phyloP scores from a whole-genome alignment of 1,140 invertebrate species.

The Drosophila pallidifrons region DNA sequence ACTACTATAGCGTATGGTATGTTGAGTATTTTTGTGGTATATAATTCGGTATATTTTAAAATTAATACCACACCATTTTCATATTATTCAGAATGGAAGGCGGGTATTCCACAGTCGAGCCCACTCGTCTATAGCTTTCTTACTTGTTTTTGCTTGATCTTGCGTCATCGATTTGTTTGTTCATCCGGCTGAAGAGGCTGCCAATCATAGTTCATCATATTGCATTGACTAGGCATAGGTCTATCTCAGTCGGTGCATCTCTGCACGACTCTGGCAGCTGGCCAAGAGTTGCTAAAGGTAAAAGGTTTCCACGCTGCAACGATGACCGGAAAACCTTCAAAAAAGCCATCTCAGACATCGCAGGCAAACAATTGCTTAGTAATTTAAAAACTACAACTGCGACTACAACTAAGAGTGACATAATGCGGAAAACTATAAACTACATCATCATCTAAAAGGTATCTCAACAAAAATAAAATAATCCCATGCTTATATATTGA shows the following conservation, averaged over 20 bases:
- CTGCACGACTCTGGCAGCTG: conserved; percentile 65
- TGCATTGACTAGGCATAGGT: conserved; percentile 22
- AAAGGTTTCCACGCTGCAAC: conserved; percentile 54
- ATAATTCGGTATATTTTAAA: too few relatives aligned
- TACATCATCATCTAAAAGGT: conserved; percentile 37
- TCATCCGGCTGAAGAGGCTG: conserved; percentile 42
- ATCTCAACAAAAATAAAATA: conserved; percentile 15
- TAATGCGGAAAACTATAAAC: conserved; percentile 59
- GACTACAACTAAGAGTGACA: conserved; percentile 49
- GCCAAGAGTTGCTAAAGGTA: conserved; percentile 29
- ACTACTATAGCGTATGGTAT: too few relatives aligned
- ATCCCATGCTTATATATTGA: neutral
- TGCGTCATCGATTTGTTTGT: conserved; percentile 54
- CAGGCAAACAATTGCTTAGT: conserved; percentile 32
- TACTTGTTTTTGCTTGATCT: conserved; percentile 25
- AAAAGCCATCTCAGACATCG: conserved; percentile 36
- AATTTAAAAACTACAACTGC: conserved; percentile 37
- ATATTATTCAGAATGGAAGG: too few relatives aligned
- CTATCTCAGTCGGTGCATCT: conserved; percentile 64
- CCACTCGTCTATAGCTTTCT: too few relatives aligned
- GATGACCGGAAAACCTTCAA: conserved; percentile 53
- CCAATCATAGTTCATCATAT: conserved; percentile 30
- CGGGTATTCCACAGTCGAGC: too few relatives aligned
- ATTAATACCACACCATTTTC: too few relatives aligned
- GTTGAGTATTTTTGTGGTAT: too few relatives aligned